phyloP scores from a whole-genome alignment of 2,797 vertebrate genomes.

The Ciconia nigra region DNA sequence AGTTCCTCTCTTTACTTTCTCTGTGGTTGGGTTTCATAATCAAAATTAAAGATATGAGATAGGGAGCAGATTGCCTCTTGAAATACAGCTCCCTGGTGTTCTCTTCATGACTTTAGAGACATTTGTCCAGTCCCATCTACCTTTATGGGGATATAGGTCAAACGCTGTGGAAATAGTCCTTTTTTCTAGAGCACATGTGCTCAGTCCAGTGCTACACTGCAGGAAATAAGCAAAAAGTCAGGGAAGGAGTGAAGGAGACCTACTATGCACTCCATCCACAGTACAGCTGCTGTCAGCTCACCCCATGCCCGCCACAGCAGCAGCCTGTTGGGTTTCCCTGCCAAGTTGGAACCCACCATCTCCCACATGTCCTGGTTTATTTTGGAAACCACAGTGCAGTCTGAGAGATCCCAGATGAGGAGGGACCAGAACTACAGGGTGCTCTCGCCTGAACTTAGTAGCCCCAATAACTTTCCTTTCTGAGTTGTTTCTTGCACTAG shows the following conservation, averaged over 20 bases:
- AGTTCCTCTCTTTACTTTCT: slow-evolving; percentile 46
- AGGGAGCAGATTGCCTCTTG: slow-evolving; percentile 14
- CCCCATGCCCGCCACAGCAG: neutral
- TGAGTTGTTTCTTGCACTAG: neutral
- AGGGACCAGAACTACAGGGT: neutral
- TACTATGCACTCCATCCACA: neutral
- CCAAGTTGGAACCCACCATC: neutral
- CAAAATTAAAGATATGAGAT: slow-evolving; percentile 24
- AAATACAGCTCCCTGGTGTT: slow-evolving; percentile 19
- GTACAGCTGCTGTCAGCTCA: neutral
- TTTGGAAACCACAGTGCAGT: neutral
- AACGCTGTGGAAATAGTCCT: neutral
- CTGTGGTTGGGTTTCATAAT: slow-evolving; percentile 31
- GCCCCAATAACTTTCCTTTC: neutral
- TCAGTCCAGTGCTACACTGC: neutral
- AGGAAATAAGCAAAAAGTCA: neutral
- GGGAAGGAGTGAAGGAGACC: neutral
- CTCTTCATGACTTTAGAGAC: neutral
- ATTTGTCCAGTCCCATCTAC: neutral
- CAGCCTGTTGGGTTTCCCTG: neutral
- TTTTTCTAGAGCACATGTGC: neutral
- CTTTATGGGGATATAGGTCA: slow-evolving; percentile 15
- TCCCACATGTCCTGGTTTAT: neutral
- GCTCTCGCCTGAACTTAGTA: neutral
- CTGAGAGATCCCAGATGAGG: neutral